Evolutionary conservation across 2,113 vertebrate genomes (phyloP), one percentile per base, ranked within the genome.

Genomic region (Microcebus griseorufus): DNA sequence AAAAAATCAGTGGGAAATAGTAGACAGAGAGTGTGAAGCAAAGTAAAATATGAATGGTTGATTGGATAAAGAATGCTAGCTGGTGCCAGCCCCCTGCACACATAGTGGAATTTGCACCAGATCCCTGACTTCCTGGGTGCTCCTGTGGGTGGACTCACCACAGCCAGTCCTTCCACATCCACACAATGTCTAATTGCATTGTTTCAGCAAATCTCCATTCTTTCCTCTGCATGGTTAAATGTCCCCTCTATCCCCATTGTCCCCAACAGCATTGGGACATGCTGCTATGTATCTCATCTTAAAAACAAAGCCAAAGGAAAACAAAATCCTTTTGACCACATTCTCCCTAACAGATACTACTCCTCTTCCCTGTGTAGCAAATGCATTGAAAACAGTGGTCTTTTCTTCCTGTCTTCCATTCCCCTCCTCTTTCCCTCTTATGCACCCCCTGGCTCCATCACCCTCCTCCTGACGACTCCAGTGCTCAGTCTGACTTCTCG

Each of bases 121-220:
- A 25, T 0, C 3, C 9, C 3, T 16, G 69, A 39, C 25, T 18
- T 88, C 18, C 23, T n/a, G 69, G 23, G 2, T 2, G 6, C 53
- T 5, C 1, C 6, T 6, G 1, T 4, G 1, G 10, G 14, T 48
- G 25, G 11, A 4, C 7, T 75, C 23, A 0, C 25, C n/a, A 37
- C 9, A 18, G 3, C 20, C 88, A 62, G 29, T 18, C 16, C 32
- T 34, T n/a, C 29, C 14, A 2, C 11, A 6, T 18, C 25, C 12
- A 17, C 10, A 4, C 39, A 18, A 1, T 29, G 7, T 3, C 25
- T 34, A 4, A 8, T 22, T 17, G 12, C 8, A 0, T 9, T 34
- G 6, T 5, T 75, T 14, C 4, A 22, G 18, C 5, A 18, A 16
- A 2, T 14, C 55, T 73, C 23, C 20, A 2, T 42, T 55, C 67